phyloP scores from a whole-genome alignment of 2,113 vertebrate species.

The Hippocampus zosterae region DNA sequence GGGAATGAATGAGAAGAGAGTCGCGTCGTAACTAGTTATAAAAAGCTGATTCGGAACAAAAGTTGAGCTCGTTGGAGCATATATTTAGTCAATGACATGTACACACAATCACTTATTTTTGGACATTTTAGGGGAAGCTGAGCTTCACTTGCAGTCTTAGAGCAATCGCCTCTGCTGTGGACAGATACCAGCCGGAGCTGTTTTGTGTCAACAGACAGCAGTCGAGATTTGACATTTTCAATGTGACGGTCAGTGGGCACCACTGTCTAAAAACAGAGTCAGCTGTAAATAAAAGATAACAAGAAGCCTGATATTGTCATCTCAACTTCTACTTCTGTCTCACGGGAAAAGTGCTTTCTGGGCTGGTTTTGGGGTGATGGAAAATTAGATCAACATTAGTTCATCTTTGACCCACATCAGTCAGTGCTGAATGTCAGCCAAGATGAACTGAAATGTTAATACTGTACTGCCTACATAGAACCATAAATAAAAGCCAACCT shows the following conservation, averaged over 20 bases:
- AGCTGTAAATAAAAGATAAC: slow-evolving; percentile 49
- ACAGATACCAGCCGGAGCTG: slow-evolving; percentile 44
- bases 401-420: too few relatives aligned
- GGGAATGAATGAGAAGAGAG: too few relatives aligned
- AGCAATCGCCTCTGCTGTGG: neutral
- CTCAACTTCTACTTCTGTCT: slow-evolving; percentile 36
- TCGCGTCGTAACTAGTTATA: too few relatives aligned
- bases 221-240: slow-evolving; percentile 19
- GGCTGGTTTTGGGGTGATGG: slow-evolving; percentile 17
- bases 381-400: slow-evolving; percentile 34
- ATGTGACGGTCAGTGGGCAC: slow-evolving; percentile 7
- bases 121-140: neutral
- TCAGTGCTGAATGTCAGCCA: neutral
- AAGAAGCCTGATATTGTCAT: slow-evolving; percentile 18
- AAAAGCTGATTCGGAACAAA: too few relatives aligned
- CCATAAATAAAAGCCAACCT: neutral
- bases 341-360: slow-evolving; percentile 22
- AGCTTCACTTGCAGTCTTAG: too few relatives aligned
- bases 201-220: slow-evolving; percentile 18
- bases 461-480: neutral
- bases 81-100: too few relatives aligned
- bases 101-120: too few relatives aligned
- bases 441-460: slow-evolving; percentile 27
- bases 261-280: slow-evolving; percentile 44
- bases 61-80: too few relatives aligned